Base-by-base conservation (phyloP, 2,113 vertebrate species). In the Microtus pennsylvanicus region DNA sequence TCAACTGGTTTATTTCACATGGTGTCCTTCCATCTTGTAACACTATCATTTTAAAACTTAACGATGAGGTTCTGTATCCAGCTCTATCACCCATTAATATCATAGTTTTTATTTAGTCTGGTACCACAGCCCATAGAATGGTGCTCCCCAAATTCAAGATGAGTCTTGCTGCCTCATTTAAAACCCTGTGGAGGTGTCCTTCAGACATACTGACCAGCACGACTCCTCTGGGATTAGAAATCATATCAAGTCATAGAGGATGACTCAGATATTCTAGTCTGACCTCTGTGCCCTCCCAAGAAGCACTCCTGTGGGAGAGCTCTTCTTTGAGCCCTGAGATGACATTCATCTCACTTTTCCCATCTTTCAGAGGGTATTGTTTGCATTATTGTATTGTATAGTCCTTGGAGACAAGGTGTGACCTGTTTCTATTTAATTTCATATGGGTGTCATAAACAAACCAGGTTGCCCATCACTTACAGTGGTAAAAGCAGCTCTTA, bases 41-140 rank as follows among this genome's bases (percentile, higher is more conserved):
- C 2, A 3, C 78, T 26, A 67, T 86, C 58, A 70, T 74, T 94
- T 94, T 72, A 89, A 72, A 96, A 42, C 33, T 72, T 87, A 81
- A 38, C 55, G 13, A 52, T 88, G 26, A 81, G 85, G 82, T 8
- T 89, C 69, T 87, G 8, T 50, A 76, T 38, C 50, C 38, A 50
- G 28, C 87, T 78, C 7, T 88, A 3, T 69, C 42, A 30, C 5
- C 38, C 35, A 10, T 81, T 55, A 87, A 1, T 42, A 2, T 78
- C 89, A 89, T 26, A 33, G 4, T 63, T 78, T 94, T 19, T 50
- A 81, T 5, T 52, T 17, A 67, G 82, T 11, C 58, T 63, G 38
- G 58, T 28, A 42, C n/a, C 13, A 12, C 12, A 17, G 58, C 58
- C n/a, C 35, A 30, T 38, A 61, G 81, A 55, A 63, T 42, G n/a